These are phyloP conservation scores for Chaetorhynchus papuensis DNA, from an alignment of 2,113 vertebrate genomes.

Conservation along the genomic window DNA sequence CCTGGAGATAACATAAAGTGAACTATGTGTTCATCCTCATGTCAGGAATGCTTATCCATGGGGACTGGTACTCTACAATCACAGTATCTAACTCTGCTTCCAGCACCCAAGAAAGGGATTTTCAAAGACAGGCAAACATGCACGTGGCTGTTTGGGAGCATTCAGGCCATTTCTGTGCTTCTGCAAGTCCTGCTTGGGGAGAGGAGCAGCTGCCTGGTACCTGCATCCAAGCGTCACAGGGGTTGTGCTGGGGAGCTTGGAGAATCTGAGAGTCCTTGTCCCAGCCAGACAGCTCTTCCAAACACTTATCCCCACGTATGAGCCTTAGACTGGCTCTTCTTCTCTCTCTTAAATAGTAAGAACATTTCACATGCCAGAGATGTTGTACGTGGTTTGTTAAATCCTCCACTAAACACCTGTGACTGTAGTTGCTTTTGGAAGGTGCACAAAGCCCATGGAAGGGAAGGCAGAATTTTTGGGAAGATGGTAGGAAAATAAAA, in stretches of 20 bases:
- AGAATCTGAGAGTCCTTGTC: not conserved
- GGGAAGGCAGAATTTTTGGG: not conserved
- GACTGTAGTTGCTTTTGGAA: not conserved
- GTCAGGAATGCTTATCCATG: not conserved
- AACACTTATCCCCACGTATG: accelerated
- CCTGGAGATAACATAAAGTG: not conserved
- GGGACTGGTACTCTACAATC: not conserved
- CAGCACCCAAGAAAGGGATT: not conserved
- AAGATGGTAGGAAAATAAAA: not conserved
- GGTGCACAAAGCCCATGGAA: not conserved
- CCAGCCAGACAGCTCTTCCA: not conserved
- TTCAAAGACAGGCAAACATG: not conserved
- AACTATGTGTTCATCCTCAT: not conserved
- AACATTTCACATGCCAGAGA: not conserved
- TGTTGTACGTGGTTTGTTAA: not conserved
- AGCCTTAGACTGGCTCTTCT: not conserved
- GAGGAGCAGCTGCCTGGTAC: not conserved
- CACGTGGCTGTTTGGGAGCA: not conserved
- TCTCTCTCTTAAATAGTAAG: not conserved
- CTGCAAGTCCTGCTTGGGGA: not conserved
- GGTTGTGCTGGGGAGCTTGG: not conserved
- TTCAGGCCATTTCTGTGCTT: not conserved
- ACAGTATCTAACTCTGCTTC: not conserved
- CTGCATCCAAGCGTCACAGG: not conserved
- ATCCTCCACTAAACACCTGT: not conserved